Evolutionary conservation across 2,113 vertebrate genomes (phyloP), one percentile per base, ranked within the genome.

Genomic region (Columbina picui): DNA sequence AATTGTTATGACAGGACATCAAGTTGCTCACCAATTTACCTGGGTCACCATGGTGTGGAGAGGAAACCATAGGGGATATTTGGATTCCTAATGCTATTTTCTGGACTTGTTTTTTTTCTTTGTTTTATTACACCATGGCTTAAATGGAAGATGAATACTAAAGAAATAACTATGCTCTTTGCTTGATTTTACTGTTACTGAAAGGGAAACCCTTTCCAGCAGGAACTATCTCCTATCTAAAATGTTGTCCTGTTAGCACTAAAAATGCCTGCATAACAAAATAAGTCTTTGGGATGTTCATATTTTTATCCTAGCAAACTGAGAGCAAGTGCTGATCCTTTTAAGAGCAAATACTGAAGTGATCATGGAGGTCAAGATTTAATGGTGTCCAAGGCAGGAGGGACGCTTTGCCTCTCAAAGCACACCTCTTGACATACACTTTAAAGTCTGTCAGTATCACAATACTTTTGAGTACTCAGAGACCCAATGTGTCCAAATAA

Each of bases 401-500:
- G 25, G 20, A 12, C 39, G 17, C 12, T 53, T 41, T 87, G 22
- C 29, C 20, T 61, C 87, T 63, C 49, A 59, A 61, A 75, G 26
- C 36, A 14, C 14, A 10, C 7, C 10, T 32, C 26, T 29, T 74
- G 50, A 20, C 53, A 19, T 41, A 7, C 5, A 20, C 17, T 38
- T 75, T 3, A 2, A 4, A 32, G 6, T n/a, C 29, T 68, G 7
- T 60, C 13, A 9, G 8, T 59, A 4, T 53, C 32, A 10, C 8
- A 4, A 1, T 19, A 3, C 25, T 73, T 88, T 7, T 15, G 36
- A 57, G 21, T 56, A 29, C 23, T 34, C 27, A 30, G 75, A 39
- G 32, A 10, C 12, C 30, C 22, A 12, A 0, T 0, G 1, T 25
- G 16, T 52, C 52, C 43, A 34, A 61, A 29, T 39, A 36, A 80